phyloP scores from a whole-genome alignment of 2,113 vertebrate genomes.

The Ceuthmochares aereus region DNA sequence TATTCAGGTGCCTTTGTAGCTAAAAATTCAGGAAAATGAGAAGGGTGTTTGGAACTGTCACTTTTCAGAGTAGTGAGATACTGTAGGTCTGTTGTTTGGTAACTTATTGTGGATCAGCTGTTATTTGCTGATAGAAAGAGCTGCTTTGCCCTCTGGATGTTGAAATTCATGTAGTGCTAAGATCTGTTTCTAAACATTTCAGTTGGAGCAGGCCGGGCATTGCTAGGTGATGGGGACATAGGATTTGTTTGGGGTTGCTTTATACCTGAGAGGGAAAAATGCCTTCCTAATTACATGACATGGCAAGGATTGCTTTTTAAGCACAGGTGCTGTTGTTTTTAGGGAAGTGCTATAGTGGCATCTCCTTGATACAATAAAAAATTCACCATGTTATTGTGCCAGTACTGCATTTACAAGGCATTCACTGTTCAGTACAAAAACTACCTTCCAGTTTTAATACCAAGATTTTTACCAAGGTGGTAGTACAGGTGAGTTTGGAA shows the following conservation, averaged over 20 bases:
- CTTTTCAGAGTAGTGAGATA: background rate
- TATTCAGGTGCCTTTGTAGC: background rate
- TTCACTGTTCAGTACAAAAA: fast-evolving
- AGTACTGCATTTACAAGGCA: background rate
- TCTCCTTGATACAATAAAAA: background rate
- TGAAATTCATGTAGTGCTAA: background rate
- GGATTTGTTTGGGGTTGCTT: background rate
- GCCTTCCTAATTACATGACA: background rate
- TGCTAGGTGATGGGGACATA: background rate
- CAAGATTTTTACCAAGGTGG: background rate
- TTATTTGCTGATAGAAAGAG: background rate
- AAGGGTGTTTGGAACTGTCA: background rate
- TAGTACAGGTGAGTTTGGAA: background rate
- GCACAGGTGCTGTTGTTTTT: background rate
- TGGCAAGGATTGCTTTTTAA: background rate
- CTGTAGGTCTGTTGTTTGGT: background rate
- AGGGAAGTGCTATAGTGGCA: background rate
- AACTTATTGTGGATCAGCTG: background rate
- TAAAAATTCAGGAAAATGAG: background rate
- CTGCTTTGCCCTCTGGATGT: background rate
- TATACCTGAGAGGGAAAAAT: background rate
- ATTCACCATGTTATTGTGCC: background rate
- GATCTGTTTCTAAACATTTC: background rate
- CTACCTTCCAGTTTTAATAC: background rate
- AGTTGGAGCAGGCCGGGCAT: background rate